Conservation (phyloP, 2,888 invertebrate genomes). For the Oscheius sp. region DNA sequence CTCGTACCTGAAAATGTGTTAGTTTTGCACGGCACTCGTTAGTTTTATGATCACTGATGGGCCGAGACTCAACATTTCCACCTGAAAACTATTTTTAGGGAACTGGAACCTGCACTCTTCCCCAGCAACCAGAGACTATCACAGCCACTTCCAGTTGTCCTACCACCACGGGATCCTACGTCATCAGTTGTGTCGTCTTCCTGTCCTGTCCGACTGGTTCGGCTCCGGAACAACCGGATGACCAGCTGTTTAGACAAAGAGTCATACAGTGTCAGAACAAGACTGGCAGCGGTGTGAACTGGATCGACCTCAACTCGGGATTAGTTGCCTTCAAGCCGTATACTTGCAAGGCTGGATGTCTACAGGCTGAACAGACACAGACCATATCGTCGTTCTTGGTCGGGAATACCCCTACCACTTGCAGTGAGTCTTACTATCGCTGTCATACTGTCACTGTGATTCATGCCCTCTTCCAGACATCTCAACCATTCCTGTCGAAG, state of each 20-base stretch:
- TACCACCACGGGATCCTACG: background rate
- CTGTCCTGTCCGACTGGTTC: background rate
- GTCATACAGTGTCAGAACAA: constrained; percentile 2
- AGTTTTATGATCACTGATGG: too few relatives aligned
- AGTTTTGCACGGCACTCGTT: too few relatives aligned
- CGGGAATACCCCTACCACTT: background rate
- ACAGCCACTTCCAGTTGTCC: background rate
- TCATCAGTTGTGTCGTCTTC: background rate
- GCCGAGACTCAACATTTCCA: too few relatives aligned
- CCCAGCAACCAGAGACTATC: background rate
- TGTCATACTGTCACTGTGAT: background rate
- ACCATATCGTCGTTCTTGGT: too few relatives aligned
- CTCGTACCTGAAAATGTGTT: too few relatives aligned
- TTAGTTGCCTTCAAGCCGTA: background rate
- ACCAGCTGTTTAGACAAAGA: constrained; percentile 1
- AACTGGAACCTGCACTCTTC: background rate
- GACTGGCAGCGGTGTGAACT: too few relatives aligned
- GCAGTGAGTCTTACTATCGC: background rate
- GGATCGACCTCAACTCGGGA: background rate
- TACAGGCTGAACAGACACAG: background rate
- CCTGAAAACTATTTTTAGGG: too few relatives aligned
- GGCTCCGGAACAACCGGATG: background rate
- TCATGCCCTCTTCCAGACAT: constrained; percentile 1
- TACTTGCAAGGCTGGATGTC: constrained; percentile 6
- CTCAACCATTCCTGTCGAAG: background rate